phyloP scores from a whole-genome alignment of 1,140 invertebrate genomes.

The Eueides isabella region DNA sequence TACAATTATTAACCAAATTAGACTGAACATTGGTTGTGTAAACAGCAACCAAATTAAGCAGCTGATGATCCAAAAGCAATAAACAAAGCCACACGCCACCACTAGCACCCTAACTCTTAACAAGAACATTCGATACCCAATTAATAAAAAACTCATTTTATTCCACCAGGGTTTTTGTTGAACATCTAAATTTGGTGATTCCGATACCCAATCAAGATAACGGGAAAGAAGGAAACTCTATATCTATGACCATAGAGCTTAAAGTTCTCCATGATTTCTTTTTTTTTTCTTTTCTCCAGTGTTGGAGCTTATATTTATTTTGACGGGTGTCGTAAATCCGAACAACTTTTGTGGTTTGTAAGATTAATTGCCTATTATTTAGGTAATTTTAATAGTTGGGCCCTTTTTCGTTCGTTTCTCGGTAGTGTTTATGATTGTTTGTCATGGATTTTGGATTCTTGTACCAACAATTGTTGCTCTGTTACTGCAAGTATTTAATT shows the following conservation, averaged over 20 bases:
- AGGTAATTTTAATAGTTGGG: conserved; percentile 69
- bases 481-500: background rate
- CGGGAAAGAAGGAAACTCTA: background rate
- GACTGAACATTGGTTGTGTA: no score
- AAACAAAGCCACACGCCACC: conserved; percentile 20
- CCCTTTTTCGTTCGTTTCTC: conserved; percentile 27
- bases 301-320: conserved; percentile 57
- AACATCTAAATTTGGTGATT: conserved; percentile 75
- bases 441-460: conserved; percentile 3
- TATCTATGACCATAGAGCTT: background rate
- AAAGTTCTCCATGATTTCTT: background rate
- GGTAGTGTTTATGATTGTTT: conserved; percentile 29
- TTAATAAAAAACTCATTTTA: conserved; percentile 63
- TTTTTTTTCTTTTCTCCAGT: background rate
- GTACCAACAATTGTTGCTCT: background rate
- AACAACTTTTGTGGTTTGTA: conserved; percentile 56
- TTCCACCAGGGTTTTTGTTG: conserved; percentile 71
- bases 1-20: no score
- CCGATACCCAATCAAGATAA: conserved; percentile 21
- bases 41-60: background rate
- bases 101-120: conserved; percentile 29
- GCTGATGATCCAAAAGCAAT: background rate
- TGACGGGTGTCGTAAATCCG: conserved; percentile 68
- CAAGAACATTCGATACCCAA: conserved; percentile 60
- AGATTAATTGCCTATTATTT: conserved; percentile 79